phyloP scores from a whole-genome alignment of 2,888 invertebrate genomes.

The Nezara viridula region DNA sequence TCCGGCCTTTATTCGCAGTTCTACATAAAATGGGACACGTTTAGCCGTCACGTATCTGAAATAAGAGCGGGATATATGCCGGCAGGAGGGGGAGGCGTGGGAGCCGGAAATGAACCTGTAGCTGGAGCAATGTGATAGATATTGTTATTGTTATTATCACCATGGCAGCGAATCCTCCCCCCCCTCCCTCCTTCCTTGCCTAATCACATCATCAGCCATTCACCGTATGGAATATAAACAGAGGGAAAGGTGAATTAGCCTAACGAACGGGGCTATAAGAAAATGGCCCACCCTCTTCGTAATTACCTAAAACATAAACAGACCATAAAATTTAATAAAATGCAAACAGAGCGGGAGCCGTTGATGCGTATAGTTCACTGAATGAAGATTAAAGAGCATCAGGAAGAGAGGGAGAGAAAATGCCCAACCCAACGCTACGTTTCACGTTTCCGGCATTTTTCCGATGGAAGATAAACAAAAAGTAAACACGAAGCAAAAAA shows the following conservation, averaged over 20 bases:
- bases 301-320: constrained; percentile 45
- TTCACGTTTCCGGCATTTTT: neutral
- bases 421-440: neutral
- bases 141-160: constrained; percentile 37
- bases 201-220: neutral
- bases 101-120: constrained; percentile 38
- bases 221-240: constrained; percentile 3
- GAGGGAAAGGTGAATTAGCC: constrained; percentile 37
- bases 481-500: neutral
- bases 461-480: neutral
- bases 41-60: constrained; percentile 33
- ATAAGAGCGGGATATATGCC: constrained; percentile 10
- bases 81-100: neutral
- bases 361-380: constrained; percentile 1
- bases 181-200: neutral
- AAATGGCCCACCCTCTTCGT: constrained; percentile 1
- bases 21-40: neutral
- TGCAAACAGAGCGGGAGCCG: constrained; percentile 26
- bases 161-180: neutral
- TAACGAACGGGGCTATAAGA: neutral
- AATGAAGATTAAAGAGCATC: constrained; percentile 38
- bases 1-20: neutral
- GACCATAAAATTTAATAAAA: constrained; percentile 39
- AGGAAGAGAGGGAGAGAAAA: neutral
- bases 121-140: constrained; percentile 16